These are phyloP conservation scores for Patella ulyssiponensis DNA, from an alignment of 2,888 invertebrate genomes.

Conservation along the genomic window DNA sequence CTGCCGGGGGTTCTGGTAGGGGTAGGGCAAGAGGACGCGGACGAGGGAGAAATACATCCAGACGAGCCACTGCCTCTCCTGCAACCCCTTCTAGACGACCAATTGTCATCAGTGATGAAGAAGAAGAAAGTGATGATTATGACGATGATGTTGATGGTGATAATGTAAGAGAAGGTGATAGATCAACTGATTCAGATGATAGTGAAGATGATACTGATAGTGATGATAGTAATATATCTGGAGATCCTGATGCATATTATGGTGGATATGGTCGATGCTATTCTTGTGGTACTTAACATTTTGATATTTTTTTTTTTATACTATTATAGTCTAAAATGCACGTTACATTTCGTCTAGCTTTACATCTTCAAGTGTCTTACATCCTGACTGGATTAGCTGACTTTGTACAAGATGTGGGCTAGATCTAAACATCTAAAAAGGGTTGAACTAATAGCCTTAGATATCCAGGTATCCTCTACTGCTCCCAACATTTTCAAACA, in stretches of 20 bases:
- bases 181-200: constrained; percentile 19
- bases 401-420: too few relatives aligned
- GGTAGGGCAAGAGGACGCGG: constrained; percentile 15
- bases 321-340: background rate
- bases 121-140: constrained; percentile 20
- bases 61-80: background rate
- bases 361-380: background rate
- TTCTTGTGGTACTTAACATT: constrained; percentile 73
- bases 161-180: constrained; percentile 23
- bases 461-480: too few relatives aligned
- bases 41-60: background rate
- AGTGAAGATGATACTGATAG: constrained; percentile 20
- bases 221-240: constrained; percentile 35
- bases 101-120: constrained; percentile 29
- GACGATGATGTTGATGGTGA: constrained; percentile 17
- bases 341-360: background rate
- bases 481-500: too few relatives aligned
- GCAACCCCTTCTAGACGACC: background rate
- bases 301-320: background rate
- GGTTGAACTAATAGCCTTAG: too few relatives aligned
- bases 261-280: constrained; percentile 79
- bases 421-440: too few relatives aligned
- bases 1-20: constrained; percentile 27
- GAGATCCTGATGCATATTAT: constrained; percentile 74
- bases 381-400: background rate